Evolutionary conservation across 2,888 invertebrate genomes (phyloP).

Genomic region (Drosophila mulleri): DNA sequence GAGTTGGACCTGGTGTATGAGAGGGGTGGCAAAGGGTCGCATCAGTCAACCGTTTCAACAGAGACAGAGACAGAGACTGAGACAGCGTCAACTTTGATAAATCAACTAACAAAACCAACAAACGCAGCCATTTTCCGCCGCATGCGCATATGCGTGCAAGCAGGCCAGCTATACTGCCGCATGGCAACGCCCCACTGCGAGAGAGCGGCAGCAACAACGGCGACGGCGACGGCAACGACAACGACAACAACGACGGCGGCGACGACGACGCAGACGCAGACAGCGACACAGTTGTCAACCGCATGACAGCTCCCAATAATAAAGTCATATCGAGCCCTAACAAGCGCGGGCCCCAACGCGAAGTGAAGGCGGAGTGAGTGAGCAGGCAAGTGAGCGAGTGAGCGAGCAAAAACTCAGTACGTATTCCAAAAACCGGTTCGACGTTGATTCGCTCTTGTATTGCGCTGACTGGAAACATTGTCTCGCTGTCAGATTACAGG

Average conservation of each 20-base stretch:
- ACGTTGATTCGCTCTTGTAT: conserved; percentile 42
- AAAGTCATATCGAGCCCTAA: conserved; percentile 82
- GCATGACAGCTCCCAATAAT: conserved; percentile 79
- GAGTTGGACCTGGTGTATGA: neutral
- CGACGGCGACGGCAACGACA: conserved; percentile 41
- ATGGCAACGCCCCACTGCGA: conserved; percentile 55
- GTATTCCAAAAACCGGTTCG: conserved; percentile 68
- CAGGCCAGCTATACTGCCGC: conserved; percentile 28
- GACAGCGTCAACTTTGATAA: conserved; percentile 57
- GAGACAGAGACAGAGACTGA: conserved; percentile 49
- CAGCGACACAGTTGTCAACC: conserved; percentile 82
- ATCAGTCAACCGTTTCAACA: conserved; percentile 57
- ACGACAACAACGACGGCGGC: conserved; percentile 17
- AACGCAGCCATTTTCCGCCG: conserved; percentile 75
- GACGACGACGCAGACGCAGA: conserved; percentile 60
- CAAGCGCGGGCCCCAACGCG: conserved; percentile 66
- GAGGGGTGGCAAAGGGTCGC: neutral
- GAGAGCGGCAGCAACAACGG: conserved; percentile 45
- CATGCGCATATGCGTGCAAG: conserved; percentile 45
- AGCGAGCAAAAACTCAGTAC: conserved; percentile 14
- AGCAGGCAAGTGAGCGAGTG: conserved; percentile 15
- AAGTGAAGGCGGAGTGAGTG: conserved; percentile 50
- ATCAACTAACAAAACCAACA: conserved; percentile 72
- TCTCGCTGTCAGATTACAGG: conserved; percentile 85
- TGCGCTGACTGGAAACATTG: conserved; percentile 58